Evolutionary conservation across 2,797 vertebrate species (phyloP).

Genomic region (Lophius americanus): DNA sequence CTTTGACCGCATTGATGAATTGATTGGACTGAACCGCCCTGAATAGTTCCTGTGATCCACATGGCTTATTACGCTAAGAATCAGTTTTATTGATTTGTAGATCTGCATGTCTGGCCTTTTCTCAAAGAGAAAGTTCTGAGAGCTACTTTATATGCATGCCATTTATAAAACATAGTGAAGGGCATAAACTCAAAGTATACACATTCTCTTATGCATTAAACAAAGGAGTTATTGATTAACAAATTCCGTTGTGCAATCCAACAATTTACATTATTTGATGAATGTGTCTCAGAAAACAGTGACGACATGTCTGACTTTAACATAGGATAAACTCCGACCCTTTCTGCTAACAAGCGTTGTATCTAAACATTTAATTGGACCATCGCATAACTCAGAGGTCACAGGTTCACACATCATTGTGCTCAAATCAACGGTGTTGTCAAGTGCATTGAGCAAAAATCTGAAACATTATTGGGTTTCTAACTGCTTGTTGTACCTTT

Average conservation of each 20-base stretch:
- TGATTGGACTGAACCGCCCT: conserved; percentile 28
- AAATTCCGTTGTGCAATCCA: background rate
- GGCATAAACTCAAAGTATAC: conserved; percentile 33
- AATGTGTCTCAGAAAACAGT: background rate
- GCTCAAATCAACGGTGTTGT: background rate
- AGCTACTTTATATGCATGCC: conserved; percentile 25
- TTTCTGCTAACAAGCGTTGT: background rate
- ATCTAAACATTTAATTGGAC: background rate
- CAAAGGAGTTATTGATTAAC: conserved; percentile 36
- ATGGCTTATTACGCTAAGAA: conserved; percentile 31
- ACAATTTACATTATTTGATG: background rate
- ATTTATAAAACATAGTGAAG: conserved; percentile 35
- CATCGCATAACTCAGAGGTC: background rate
- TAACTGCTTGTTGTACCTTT: conserved; percentile 83
- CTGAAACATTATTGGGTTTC: background rate
- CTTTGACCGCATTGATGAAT: conserved; percentile 38
- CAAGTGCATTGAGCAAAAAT: background rate
- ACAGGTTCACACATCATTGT: too few species aligned
- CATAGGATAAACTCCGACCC: too few species aligned
- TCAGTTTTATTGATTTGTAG: conserved; percentile 45
- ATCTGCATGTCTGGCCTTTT: conserved; percentile 48
- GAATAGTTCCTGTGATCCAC: conserved; percentile 35
- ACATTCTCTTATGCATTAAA: conserved; percentile 12
- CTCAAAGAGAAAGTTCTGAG: conserved; percentile 18
- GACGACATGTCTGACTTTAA: background rate